These are phyloP conservation scores for Myanophis thanlyinensis DNA, from an alignment of 2,113 vertebrate genomes.

Conservation along the genomic window DNA sequence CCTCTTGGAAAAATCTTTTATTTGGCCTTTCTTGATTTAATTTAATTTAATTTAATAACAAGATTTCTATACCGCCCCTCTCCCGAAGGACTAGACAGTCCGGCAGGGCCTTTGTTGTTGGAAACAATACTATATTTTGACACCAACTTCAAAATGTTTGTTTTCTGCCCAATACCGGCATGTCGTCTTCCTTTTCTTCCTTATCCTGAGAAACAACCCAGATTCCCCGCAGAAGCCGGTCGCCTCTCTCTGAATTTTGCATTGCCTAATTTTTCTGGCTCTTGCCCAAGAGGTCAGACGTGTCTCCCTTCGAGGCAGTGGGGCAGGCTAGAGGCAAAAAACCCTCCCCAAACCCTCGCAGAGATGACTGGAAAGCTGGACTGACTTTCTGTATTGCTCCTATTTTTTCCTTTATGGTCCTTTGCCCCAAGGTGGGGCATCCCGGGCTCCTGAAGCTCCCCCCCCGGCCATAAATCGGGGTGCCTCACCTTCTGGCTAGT, in stretches of 20 bases:
- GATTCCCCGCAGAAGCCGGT: neutral
- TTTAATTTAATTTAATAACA: no score
- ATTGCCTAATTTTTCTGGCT: neutral
- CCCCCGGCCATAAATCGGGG: neutral
- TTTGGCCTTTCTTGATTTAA: neutral
- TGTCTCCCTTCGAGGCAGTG: neutral
- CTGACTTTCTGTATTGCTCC: neutral
- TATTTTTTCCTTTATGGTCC: neutral
- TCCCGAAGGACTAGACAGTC: no score
- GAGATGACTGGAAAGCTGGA: neutral
- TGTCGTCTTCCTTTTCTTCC: neutral
- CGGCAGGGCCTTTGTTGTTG: neutral
- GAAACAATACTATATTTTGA: neutral
- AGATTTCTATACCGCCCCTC: no score
- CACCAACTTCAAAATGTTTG: neutral
- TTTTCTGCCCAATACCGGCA: neutral
- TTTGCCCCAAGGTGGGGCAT: neutral
- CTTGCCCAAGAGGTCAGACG: neutral
- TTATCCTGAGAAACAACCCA: neutral
- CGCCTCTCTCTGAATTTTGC: neutral
- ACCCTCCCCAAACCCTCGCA: fast-evolving
- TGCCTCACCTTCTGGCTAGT: neutral
- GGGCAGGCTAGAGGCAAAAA: neutral
- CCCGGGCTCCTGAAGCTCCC: neutral
- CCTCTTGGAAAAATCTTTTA: neutral